Evolutionary conservation across 1,140 invertebrate genomes (phyloP).

Genomic region (Drosophila seguyi): DNA sequence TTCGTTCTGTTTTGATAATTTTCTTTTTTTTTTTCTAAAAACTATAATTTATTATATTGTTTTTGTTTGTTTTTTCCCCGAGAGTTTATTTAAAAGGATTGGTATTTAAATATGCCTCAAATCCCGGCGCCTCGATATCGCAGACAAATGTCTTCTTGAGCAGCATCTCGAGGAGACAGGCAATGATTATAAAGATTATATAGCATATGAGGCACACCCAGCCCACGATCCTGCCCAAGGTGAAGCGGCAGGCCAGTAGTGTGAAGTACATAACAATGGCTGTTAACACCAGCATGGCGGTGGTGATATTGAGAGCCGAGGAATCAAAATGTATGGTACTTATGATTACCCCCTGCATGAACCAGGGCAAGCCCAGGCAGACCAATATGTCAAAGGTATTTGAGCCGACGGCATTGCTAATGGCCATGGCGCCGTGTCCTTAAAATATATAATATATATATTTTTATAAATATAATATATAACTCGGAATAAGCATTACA

Average conservation of each 20-base stretch:
- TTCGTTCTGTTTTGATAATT: too few relatives aligned
- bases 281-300: conserved; percentile 90
- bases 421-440: conserved; percentile 92
- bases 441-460: neutral
- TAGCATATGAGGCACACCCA: conserved; percentile 90
- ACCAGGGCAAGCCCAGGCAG: conserved; percentile 93
- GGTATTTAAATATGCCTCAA: neutral
- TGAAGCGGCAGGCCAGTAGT: conserved; percentile 74
- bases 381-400: conserved; percentile 95
- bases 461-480: neutral
- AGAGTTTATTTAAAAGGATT: too few relatives aligned
- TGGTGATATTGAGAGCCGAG: conserved; percentile 90
- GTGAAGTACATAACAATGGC: conserved; percentile 89
- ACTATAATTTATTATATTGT: too few relatives aligned
- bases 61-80: too few relatives aligned
- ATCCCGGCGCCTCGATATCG: conserved; percentile 71
- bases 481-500: neutral
- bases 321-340: conserved; percentile 88
- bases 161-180: conserved; percentile 92
- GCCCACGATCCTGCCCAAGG: conserved; percentile 90
- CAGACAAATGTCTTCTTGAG: conserved; percentile 89
- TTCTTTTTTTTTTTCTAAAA: too few relatives aligned
- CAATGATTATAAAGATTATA: conserved; percentile 89
- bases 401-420: conserved; percentile 94
- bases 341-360: conserved; percentile 90